Percentiles rank a stretch among this genome's conserved stretches.
phyloP scores from a whole-genome alignment of 2,797 vertebrate genomes.

The Bryconaethiops microstoma region DNA sequence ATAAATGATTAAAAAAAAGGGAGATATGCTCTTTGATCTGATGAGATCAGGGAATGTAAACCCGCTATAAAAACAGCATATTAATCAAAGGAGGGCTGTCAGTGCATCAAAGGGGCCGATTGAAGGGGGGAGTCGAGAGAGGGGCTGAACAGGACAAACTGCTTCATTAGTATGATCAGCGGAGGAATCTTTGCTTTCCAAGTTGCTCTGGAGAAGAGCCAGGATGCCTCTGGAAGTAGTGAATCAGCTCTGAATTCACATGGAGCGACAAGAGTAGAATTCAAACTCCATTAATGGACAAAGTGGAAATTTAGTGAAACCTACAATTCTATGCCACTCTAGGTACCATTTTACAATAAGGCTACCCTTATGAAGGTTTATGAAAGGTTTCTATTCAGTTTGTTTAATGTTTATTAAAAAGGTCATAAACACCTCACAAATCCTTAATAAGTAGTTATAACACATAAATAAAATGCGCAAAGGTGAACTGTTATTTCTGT shows the following conservation, averaged over 20 bases:
- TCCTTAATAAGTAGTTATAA: too few relatives aligned
- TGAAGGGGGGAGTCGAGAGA: constrained; percentile 2
- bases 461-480: too few relatives aligned
- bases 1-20: background rate
- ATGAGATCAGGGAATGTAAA: background rate
- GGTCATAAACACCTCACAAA: too few relatives aligned
- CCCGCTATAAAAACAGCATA: background rate
- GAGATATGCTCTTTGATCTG: background rate
- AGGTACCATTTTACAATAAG: too few relatives aligned
- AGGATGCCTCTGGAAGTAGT: background rate
- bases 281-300: too few relatives aligned
- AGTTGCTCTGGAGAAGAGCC: constrained; percentile 19
- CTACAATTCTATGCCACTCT: too few relatives aligned
- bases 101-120: constrained; percentile 13
- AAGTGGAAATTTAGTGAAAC: too few relatives aligned
- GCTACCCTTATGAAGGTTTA: too few relatives aligned
- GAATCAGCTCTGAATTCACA: background rate
- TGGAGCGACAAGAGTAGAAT: too few relatives aligned
- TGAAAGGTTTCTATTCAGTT: too few relatives aligned
- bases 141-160: constrained; percentile 11
- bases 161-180: constrained; percentile 32
- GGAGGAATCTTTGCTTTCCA: constrained; percentile 6
- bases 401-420: too few relatives aligned
- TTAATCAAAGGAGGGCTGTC: constrained; percentile 25
- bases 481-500: too few relatives aligned